Evolutionary conservation across 2,797 vertebrate genomes (phyloP), one percentile per base, ranked within the genome.

Genomic region (Apogon talboti): DNA sequence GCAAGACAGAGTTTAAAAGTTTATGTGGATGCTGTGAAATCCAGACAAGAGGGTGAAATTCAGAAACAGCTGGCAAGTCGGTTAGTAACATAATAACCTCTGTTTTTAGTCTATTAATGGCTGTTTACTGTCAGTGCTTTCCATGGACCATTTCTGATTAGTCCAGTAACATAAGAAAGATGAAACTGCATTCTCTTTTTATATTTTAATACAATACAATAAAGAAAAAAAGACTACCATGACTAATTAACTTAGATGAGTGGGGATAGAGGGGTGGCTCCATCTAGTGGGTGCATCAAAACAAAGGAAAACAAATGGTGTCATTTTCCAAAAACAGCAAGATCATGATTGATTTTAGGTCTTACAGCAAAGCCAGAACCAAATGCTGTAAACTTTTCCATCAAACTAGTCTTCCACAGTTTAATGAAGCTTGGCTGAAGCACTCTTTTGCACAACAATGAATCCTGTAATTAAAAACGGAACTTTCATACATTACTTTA

Each of bases 211-310:
- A 42, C 30, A 33, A 9, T 30, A 24, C 18, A 33, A 67, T n/a
- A 35, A 16, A n/a, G 30, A 64, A 43, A 64, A 43, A 72, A 64
- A 50, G 15, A 24, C 18, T 13, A 38, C 11, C 4, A 33, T 64
- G 4, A 7, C 37, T 18, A 16, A 13, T 13, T 56, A 30, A 54
- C 7, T 50, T 59, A 50, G 24, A 41, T 55, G 62, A 40, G 54
- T 44, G 60, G 43, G 0, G 1, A 46, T 60, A 66, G 66, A 65
- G 38, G 50, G 30, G 78, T 66, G 79, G 78, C 74, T 33, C 82
- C 83, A 79, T 76, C 83, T 83, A 61, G 76, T 86, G 85, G 80
- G 33, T 48, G 21, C 19, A 46, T 46, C 8, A 41, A 72, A 59
- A 0, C 13, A 62, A 33, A 41, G 14, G 53, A 13, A 15, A 52